Evolutionary conservation across 2,888 invertebrate genomes (phyloP).

Genomic region (Seladonia tumulorum): DNA sequence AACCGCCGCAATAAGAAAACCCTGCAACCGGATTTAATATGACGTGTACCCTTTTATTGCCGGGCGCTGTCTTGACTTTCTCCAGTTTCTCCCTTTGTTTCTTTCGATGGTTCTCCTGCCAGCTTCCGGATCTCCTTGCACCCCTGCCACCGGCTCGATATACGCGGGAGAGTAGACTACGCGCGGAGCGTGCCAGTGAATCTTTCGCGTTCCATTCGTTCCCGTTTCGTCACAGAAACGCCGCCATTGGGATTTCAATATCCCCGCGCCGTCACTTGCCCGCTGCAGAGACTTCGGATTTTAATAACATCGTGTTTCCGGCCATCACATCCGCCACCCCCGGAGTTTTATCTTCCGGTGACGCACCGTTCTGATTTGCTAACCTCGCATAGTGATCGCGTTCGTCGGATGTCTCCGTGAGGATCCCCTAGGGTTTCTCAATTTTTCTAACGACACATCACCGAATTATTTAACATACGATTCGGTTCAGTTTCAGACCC

Average conservation of each 20-base stretch:
- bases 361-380: not conserved
- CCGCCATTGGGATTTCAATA: conserved; percentile 66
- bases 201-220: conserved; percentile 44
- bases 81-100: conserved; percentile 14
- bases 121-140: not conserved
- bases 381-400: not conserved
- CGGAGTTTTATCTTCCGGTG: conserved; percentile 7
- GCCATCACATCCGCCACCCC: conserved; percentile 33
- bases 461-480: too few relatives aligned
- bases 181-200: conserved; percentile 39
- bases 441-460: too few relatives aligned
- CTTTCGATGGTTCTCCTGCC: not conserved
- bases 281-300: conserved; percentile 45
- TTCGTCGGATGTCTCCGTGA: not conserved
- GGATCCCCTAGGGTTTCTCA: too few relatives aligned
- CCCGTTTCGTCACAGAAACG: conserved; percentile 35
- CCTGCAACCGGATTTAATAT: conserved; percentile 74
- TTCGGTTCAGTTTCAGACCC: too few relatives aligned
- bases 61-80: conserved; percentile 61
- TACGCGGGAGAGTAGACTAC: not conserved
- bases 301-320: conserved; percentile 63
- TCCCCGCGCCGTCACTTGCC: conserved; percentile 42
- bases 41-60: conserved; percentile 77
- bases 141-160: not conserved
- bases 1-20: conserved; percentile 74